These are phyloP conservation scores for Microtus montanus DNA, from an alignment of 2,113 vertebrate species.

Conservation along the genomic window DNA sequence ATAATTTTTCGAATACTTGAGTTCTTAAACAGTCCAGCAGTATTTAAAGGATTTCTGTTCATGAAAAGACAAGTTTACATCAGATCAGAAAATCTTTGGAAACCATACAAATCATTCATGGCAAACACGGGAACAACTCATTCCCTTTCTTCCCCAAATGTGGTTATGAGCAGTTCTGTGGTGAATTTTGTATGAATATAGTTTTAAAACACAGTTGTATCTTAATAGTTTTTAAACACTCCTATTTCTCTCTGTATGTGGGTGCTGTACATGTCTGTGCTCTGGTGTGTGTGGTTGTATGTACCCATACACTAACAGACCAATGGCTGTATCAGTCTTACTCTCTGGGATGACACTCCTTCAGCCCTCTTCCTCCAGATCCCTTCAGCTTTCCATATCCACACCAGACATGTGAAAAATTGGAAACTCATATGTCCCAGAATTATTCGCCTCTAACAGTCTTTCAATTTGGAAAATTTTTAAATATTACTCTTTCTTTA, in stretches of 20 bases:
- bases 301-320: too few relatives aligned
- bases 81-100: neutral
- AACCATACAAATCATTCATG: neutral
- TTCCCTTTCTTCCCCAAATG: neutral
- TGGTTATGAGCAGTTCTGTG: neutral
- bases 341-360: neutral
- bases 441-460: too few relatives aligned
- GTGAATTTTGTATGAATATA: neutral
- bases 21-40: conserved; percentile 10
- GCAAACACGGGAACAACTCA: neutral
- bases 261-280: neutral
- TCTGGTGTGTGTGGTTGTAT: neutral
- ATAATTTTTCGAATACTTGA: neutral
- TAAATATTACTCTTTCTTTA: neutral
- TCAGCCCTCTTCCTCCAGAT: neutral
- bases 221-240: neutral
- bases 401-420: neutral
- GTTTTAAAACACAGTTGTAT: neutral
- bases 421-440: neutral
- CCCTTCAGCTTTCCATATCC: neutral
- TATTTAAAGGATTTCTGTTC: neutral
- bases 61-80: neutral
- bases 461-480: neutral
- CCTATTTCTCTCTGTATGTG: neutral
- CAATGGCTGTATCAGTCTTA: neutral